Evolutionary conservation across 2,888 invertebrate genomes (phyloP).

Genomic region (Rhagium mordax): DNA sequence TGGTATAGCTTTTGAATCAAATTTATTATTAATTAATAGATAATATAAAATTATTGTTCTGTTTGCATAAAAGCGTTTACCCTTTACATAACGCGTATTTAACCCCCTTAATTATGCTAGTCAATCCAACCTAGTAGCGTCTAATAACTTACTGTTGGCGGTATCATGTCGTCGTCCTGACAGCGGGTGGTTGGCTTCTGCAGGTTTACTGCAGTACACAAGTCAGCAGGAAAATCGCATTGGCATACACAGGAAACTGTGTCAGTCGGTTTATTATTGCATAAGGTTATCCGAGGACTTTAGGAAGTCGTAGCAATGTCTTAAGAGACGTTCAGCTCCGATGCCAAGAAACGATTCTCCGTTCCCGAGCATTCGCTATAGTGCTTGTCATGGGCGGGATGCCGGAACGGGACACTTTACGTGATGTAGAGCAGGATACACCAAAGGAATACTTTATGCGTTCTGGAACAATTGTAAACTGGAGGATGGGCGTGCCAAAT

Average conservation of each 20-base stretch:
- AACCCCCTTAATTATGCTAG: conserved; percentile 13
- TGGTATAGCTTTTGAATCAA: too few relatives aligned
- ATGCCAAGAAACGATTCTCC: conserved; percentile 29
- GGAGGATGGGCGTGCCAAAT: neutral
- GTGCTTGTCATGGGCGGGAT: conserved; percentile 22
- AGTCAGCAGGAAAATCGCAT: conserved; percentile 20
- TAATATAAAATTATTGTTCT: too few relatives aligned
- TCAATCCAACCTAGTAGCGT: neutral
- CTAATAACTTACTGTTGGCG: neutral
- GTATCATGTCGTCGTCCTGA: neutral
- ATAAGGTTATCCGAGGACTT: conserved; percentile 27
- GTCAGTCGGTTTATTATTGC: conserved; percentile 37
- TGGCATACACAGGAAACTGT: conserved; percentile 31
- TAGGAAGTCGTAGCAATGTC: conserved; percentile 36
- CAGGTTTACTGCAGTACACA: conserved; percentile 25
- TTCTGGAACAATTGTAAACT: neutral
- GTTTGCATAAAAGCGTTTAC: too few relatives aligned
- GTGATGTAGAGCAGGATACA: conserved; percentile 1
- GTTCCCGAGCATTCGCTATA: neutral
- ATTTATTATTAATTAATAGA: too few relatives aligned
- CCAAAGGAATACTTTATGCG: conserved; percentile 8
- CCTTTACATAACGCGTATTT: too few relatives aligned
- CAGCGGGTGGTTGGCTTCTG: neutral
- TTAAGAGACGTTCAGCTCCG: conserved; percentile 24
- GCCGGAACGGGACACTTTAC: conserved; percentile 23